Conservation (phyloP, 2,113 vertebrate genomes). For the Recurvirostra avosetta region DNA sequence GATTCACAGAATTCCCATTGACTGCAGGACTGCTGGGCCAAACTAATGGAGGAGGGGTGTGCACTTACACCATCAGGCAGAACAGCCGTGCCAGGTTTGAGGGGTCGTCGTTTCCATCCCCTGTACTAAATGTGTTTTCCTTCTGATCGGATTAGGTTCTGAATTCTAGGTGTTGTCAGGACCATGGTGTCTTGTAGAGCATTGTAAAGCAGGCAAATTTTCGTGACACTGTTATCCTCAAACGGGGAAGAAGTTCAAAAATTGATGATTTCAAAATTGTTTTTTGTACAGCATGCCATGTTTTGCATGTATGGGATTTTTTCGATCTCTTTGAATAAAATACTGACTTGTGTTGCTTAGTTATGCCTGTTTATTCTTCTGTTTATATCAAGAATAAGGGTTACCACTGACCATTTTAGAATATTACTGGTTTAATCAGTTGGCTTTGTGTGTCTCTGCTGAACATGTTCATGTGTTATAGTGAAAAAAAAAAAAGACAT, state of each 20-base stretch:
- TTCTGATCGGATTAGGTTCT: neutral
- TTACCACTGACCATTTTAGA: neutral
- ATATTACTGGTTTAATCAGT: neutral
- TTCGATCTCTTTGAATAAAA: constrained; percentile 35
- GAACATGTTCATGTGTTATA: neutral
- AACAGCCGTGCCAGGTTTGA: fast-evolving
- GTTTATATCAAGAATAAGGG: neutral
- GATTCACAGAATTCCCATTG: neutral
- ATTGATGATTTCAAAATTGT: neutral
- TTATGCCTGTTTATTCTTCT: neutral
- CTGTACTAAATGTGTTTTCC: neutral
- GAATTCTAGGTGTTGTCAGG: neutral
- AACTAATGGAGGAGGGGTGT: neutral
- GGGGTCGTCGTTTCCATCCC: neutral
- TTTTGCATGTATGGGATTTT: constrained; percentile 14
- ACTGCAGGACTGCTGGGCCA: neutral
- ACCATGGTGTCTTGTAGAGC: neutral
- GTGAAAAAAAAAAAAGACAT: neutral
- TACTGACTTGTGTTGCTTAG: neutral
- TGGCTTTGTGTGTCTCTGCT: neutral
- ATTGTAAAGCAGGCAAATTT: neutral
- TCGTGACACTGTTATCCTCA: neutral
- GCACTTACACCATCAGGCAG: neutral
- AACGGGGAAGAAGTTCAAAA: neutral
- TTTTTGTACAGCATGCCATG: constrained; percentile 8